These are phyloP conservation scores for Thaumatotibia leucotreta DNA, from an alignment of 1,140 invertebrate genomes.

Conservation along the genomic window DNA sequence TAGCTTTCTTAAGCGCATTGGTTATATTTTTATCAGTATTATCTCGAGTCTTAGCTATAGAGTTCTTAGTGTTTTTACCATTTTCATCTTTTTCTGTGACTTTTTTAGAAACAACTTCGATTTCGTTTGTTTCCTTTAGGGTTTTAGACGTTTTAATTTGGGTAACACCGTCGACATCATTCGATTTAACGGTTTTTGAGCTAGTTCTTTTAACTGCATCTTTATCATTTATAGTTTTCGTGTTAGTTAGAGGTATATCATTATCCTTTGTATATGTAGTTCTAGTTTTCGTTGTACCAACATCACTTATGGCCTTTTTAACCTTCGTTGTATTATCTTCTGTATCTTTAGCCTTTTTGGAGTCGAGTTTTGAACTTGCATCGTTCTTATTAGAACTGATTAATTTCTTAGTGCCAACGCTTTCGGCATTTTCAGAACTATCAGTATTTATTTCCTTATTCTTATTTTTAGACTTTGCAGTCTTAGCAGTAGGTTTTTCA, in stretches of 20 bases:
- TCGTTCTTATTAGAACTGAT: not conserved
- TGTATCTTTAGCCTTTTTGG: conserved; percentile 15
- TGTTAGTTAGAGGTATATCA: not conserved
- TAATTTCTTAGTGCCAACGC: not conserved
- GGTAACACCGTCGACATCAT: not conserved
- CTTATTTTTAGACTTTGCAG: not conserved
- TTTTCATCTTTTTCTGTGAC: not conserved
- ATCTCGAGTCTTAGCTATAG: not conserved
- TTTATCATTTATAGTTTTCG: conserved; percentile 9
- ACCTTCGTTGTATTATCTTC: not conserved
- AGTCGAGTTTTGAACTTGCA: not conserved
- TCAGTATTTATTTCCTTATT: not conserved
- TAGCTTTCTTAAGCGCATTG: not conserved
- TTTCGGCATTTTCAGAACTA: not conserved
- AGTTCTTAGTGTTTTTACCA: not conserved
- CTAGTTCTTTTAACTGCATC: conserved; percentile 17
- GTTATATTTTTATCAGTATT: not conserved
- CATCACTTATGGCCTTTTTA: not conserved
- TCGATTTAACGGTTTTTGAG: conserved; percentile 11
- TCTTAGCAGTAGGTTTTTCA: not conserved
- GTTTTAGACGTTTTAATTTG: conserved; percentile 3
- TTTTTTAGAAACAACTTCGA: not conserved
- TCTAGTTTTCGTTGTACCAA: not conserved
- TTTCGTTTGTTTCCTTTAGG: not conserved
- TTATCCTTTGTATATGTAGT: not conserved